Evolutionary conservation across 1,140 invertebrate species (phyloP), one percentile per base, ranked within the genome.

Genomic region (Portunus trituberculatus): DNA sequence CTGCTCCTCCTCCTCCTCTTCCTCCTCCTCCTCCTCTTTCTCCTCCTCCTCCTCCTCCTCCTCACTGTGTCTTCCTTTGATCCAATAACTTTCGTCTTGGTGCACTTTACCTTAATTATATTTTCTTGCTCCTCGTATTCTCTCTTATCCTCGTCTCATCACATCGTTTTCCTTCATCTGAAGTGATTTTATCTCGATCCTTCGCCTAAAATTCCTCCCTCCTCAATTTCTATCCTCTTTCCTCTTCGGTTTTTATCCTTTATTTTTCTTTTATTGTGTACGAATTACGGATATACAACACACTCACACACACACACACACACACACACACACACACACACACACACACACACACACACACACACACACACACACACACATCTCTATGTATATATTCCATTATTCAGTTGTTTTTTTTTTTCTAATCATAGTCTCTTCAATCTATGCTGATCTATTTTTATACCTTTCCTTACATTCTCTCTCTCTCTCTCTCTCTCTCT

Each of bases 21-120:
- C 86, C 32, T 52, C n/a, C 46, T 91, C 45, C 46, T 29, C 31
- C 46, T n/a, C 59, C 52, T 25, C 52, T 0, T 91, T 7, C 52
- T 31, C 29, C 25, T 91, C n/a, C 67, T 39, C 67, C 16, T 82
- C 28, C 39, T 25, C 31, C 59, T 92, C 16, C 20, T 25, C 67
- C 6, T 52, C 28, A 29, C 91, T 92, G 3, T 67, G 7, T 67
- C 91, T 59, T 52, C 25, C 52, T 67, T 67, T 90, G 67, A 76
- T n/a, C 67, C 67, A 76, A 76, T 76, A 76, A 76, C 67, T 76
- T 76, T 76, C 67, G 12, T 76, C 6, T 12, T n/a, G 67, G 20
- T 76, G 67, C 67, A 76, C 67, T 76, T 76, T 76, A n/a, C 67
- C 67, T 76, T 76, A 76, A 76, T 76, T 76, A 76, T 76, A 76